Conservation (phyloP, 2,113 vertebrate genomes). For the Mesembrinibis cayennensis region DNA sequence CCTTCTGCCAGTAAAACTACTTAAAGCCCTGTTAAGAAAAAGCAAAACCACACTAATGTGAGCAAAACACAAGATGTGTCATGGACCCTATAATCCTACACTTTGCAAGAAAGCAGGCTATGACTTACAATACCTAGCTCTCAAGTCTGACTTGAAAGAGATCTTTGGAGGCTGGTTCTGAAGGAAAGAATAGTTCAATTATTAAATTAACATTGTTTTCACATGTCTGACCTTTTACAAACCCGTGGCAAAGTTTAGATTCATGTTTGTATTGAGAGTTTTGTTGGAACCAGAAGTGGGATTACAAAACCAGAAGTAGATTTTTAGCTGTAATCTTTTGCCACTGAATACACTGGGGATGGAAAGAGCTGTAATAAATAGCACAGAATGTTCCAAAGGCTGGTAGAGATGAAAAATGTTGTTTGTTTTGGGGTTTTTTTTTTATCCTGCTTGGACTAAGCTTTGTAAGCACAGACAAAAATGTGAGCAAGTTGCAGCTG, state of each 20-base stretch:
- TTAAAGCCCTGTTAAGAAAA: neutral
- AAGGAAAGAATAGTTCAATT: neutral
- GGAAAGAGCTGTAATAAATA: conserved; percentile 19
- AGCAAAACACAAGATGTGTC: neutral
- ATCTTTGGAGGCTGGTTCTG: neutral
- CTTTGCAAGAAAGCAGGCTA: neutral
- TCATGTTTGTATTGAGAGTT: neutral
- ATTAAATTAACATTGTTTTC: neutral
- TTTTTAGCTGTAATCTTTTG: neutral
- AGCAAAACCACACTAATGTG: neutral
- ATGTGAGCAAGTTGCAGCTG: neutral
- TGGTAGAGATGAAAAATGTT: neutral
- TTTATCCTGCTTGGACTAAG: neutral
- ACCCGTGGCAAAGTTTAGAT: neutral
- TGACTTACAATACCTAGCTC: neutral
- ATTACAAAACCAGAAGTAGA: conserved; percentile 15
- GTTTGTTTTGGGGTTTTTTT: neutral
- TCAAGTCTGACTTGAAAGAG: neutral
- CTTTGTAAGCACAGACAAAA: neutral
- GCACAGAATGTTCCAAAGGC: conserved; percentile 12
- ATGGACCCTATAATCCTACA: neutral
- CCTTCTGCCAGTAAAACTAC: neutral
- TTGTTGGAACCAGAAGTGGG: neutral
- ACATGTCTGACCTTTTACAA: neutral
- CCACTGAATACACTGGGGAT: neutral